A percentile compares a stretch with the other conserved stretches of the same genome.
These are phyloP conservation scores for Coluber constrictor DNA, from an alignment of 2,797 vertebrate genomes.

Conservation along the genomic window DNA sequence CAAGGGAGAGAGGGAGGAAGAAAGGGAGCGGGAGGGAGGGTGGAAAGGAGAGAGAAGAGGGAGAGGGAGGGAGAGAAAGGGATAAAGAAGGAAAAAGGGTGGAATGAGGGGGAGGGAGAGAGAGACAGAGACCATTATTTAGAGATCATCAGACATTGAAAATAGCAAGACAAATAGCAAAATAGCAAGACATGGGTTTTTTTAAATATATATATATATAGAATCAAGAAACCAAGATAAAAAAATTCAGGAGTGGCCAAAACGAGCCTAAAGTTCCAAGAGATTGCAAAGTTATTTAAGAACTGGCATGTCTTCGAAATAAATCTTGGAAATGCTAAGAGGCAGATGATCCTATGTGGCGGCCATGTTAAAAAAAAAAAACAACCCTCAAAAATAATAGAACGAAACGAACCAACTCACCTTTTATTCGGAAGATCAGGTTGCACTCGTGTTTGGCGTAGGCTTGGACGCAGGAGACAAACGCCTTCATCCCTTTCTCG, in stretches of 20 bases:
- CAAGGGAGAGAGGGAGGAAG: no score
- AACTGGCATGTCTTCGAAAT: not conserved
- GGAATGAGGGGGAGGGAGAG: no score
- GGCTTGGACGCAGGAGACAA: conserved; percentile 88
- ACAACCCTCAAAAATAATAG: not conserved
- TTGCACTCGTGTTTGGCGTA: conserved; percentile 94
- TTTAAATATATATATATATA: no score
- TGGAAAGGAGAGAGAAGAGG: no score
- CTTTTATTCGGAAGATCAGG: conserved; percentile 93
- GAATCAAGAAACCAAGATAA: not conserved
- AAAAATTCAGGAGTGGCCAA: not conserved
- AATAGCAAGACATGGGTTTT: not conserved
- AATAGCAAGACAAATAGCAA: not conserved
- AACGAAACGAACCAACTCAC: conserved; percentile 60
- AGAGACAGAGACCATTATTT: not conserved
- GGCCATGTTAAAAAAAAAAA: not conserved
- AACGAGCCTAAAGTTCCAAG: not conserved
- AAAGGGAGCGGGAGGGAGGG: no score
- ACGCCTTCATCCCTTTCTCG: conserved; percentile 89
- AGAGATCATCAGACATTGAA: not conserved
- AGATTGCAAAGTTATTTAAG: not conserved
- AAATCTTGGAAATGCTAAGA: not conserved
- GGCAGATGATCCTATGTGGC: not conserved
- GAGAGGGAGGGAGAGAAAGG: no score
- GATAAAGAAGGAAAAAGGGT: no score